Conservation (phyloP, 1,140 invertebrate genomes). For the Coptotermes formosanus region DNA sequence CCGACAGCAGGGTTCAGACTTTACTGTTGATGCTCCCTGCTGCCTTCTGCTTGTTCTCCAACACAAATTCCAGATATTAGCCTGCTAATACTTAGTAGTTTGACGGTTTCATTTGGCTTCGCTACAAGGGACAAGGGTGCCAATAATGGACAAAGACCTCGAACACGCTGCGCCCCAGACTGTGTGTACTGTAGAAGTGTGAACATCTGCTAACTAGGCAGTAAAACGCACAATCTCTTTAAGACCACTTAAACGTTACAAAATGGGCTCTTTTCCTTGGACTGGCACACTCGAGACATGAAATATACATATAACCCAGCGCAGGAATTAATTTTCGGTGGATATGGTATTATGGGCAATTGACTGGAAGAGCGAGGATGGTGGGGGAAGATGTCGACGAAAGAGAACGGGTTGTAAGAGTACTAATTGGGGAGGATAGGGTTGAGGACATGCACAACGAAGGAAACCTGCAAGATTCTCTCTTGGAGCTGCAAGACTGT, state of each 20-base stretch:
- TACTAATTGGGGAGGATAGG: not conserved
- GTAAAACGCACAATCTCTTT: conserved; percentile 37
- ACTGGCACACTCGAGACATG: conserved; percentile 32
- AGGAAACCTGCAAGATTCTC: not conserved
- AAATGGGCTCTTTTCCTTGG: conserved; percentile 33
- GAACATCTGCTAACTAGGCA: conserved; percentile 36
- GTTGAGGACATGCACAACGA: not conserved
- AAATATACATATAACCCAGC: conserved; percentile 35
- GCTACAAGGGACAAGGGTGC: not conserved
- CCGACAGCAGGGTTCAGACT: not conserved
- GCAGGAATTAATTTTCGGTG: conserved; percentile 36
- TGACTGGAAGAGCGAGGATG: not conserved
- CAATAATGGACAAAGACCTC: conserved; percentile 26
- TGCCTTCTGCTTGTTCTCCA: not conserved
- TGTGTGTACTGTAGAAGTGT: conserved; percentile 5
- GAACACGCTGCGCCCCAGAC: not conserved
- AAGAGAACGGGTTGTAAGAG: not conserved
- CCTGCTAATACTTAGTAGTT: conserved; percentile 35
- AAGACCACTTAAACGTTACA: conserved; percentile 36
- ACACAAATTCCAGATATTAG: conserved; percentile 34
- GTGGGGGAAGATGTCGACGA: conserved; percentile 12
- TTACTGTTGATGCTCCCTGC: not conserved
- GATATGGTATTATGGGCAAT: conserved; percentile 35
- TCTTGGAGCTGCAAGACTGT: not conserved
- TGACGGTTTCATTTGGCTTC: conserved; percentile 29